These are phyloP conservation scores for Acrossocheilus fasciatus DNA, from an alignment of 2,797 vertebrate genomes.

Conservation along the genomic window DNA sequence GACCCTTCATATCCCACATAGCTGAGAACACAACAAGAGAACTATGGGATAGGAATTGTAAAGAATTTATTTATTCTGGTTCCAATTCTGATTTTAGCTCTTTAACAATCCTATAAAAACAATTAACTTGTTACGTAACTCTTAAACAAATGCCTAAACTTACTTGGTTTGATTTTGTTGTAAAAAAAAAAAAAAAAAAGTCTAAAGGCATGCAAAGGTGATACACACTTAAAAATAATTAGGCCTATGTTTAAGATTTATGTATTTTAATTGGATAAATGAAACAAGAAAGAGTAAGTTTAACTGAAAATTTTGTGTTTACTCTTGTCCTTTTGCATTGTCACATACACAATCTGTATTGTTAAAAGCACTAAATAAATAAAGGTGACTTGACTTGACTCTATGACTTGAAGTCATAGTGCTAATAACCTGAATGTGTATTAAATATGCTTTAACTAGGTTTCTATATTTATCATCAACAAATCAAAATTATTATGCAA, in stretches of 20 bases:
- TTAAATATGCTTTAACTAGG: neutral
- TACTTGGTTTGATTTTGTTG: slow-evolving; percentile 5
- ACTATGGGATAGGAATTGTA: neutral
- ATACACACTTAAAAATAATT: neutral
- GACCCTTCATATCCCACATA: slow-evolving; percentile 35
- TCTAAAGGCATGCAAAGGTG: neutral
- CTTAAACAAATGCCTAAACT: neutral
- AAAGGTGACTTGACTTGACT: too few species aligned
- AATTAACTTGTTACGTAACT: neutral
- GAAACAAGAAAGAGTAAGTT: neutral
- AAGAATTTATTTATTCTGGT: neutral
- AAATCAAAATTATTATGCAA: neutral
- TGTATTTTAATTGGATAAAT: neutral
- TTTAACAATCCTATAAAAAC: neutral
- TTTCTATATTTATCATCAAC: neutral
- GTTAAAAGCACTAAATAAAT: too few species aligned
- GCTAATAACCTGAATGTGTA: neutral
- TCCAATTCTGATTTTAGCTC: slow-evolving; percentile 3
- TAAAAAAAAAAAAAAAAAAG: neutral
- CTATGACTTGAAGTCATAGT: neutral
- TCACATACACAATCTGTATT: too few species aligned
- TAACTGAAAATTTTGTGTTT: neutral
- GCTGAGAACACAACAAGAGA: neutral
- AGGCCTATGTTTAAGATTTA: neutral
- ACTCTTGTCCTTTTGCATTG: neutral